Evolutionary conservation across 1,140 invertebrate species (phyloP), one percentile per base, ranked within the genome.

Genomic region (Rhizoglyphus robini): DNA sequence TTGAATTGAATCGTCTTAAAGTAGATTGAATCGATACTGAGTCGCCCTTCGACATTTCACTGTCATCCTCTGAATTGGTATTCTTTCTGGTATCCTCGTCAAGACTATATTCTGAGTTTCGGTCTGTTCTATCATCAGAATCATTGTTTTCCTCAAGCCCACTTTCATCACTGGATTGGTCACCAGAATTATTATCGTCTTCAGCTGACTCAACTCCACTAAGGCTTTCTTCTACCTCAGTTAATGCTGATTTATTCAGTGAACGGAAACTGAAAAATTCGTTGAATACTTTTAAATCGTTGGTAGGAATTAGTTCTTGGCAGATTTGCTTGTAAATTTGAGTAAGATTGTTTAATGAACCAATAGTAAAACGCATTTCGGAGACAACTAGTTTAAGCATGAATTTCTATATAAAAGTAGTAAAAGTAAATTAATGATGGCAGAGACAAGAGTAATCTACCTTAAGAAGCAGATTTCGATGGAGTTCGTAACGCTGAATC

Each of bases 1-100:
- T 60, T 3, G 58, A 60, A 46, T 60, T 60, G 58, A 60, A 60
- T 29, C 58, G 58, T 60, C 27, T 34, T 27, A 60, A 46, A n/a
- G 27, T 29, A 1, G 58, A 60, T 46, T 60, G 15, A 34, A 29
- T 60, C 2, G 15, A n/a, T 5, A 5, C 25, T 5, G 5, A 8
- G 18, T 59, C 5, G 4, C 47, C 8, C 29, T 27, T n/a, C 29
- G 48, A 8, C 23, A 1, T 20, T 59, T 59, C 58, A 34, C 15
- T 2, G 30, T 32, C 27, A 32, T 27, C 58, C 15, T 60, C 58
- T 4, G 2, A 1, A 27, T 41, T 27, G 13, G 2, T 27, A 23
- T n/a, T 11, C 2, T 27, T 51, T 51, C 5, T 15, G 5, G 5
- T 20, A 29, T 27, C 25, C 13, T 59, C 5, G 30, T 59, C 5